These are phyloP conservation scores for Lasioglossum villosulum DNA, from an alignment of 2,888 invertebrate genomes.

Conservation along the genomic window DNA sequence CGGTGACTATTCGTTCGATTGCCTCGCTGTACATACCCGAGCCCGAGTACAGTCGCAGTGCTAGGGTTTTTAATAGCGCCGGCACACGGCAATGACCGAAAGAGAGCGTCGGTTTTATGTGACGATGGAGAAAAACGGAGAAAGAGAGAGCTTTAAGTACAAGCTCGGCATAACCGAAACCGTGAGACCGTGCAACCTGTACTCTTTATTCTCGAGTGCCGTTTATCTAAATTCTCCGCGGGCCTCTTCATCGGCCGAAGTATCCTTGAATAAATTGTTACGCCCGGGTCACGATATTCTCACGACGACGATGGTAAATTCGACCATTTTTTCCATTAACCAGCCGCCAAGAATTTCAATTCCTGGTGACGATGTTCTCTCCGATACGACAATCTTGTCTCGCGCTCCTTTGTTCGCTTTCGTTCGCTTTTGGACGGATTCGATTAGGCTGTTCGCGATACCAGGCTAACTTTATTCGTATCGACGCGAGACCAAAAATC, in stretches of 20 bases:
- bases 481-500: not conserved
- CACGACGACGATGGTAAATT: not conserved
- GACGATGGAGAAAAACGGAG: not conserved
- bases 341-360: not conserved
- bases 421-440: not conserved
- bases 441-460: not conserved
- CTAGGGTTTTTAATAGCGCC: constrained; percentile 26
- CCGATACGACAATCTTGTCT: not conserved
- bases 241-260: constrained; percentile 14
- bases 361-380: not conserved
- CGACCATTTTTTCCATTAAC: not conserved
- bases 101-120: constrained; percentile 36
- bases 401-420: not conserved
- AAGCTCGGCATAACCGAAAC: constrained; percentile 47
- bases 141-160: constrained; percentile 19
- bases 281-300: constrained; percentile 1
- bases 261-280: constrained; percentile 23
- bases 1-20: constrained; percentile 53
- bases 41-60: not conserved
- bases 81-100: constrained; percentile 38
- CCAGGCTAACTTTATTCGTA: not conserved
- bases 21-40: constrained; percentile 33
- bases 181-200: constrained; percentile 41
- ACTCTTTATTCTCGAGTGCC: constrained; percentile 34
- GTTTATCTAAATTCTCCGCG: constrained; percentile 37